These are phyloP conservation scores for Ips nitidus DNA, from an alignment of 1,140 invertebrate genomes.

Conservation along the genomic window DNA sequence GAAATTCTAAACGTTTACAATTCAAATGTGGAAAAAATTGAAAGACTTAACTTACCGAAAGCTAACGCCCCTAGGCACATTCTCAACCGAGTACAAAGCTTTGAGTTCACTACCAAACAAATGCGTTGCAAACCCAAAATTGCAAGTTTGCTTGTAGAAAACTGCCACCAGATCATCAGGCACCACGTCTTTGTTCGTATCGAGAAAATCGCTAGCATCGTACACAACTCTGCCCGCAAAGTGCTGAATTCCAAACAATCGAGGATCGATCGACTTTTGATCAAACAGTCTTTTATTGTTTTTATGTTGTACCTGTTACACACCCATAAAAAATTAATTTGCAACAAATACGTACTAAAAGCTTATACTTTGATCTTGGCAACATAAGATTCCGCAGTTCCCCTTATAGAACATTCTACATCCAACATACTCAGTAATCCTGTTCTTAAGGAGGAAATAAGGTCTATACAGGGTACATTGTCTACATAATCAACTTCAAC, in stretches of 20 bases:
- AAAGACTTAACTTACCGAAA: slow-evolving; percentile 56
- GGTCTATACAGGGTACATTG: slow-evolving; percentile 93
- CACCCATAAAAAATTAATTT: neutral
- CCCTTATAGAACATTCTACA: slow-evolving; percentile 86
- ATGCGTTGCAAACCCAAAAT: slow-evolving; percentile 94
- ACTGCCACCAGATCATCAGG: slow-evolving; percentile 90
- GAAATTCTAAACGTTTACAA: slow-evolving; percentile 66
- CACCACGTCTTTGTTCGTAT: slow-evolving; percentile 89
- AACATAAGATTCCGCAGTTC: slow-evolving; percentile 85
- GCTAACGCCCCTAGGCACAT: slow-evolving; percentile 77
- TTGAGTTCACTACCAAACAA: slow-evolving; percentile 91
- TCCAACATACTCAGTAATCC: slow-evolving; percentile 90
- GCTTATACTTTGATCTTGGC: slow-evolving; percentile 70
- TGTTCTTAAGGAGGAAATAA: slow-evolving; percentile 89
- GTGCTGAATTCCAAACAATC: slow-evolving; percentile 89
- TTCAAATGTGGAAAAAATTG: neutral
- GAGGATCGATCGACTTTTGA: slow-evolving; percentile 71
- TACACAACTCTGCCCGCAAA: slow-evolving; percentile 88
- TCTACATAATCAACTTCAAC: slow-evolving; percentile 93
- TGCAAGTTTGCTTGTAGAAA: slow-evolving; percentile 90
- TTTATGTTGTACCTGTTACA: slow-evolving; percentile 67
- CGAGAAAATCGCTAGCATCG: slow-evolving; percentile 85
- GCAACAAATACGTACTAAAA: neutral
- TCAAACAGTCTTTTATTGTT: slow-evolving; percentile 75
- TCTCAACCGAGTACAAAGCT: slow-evolving; percentile 79